phyloP scores from a whole-genome alignment of 2,113 vertebrate genomes.

The Chamaea fasciata region DNA sequence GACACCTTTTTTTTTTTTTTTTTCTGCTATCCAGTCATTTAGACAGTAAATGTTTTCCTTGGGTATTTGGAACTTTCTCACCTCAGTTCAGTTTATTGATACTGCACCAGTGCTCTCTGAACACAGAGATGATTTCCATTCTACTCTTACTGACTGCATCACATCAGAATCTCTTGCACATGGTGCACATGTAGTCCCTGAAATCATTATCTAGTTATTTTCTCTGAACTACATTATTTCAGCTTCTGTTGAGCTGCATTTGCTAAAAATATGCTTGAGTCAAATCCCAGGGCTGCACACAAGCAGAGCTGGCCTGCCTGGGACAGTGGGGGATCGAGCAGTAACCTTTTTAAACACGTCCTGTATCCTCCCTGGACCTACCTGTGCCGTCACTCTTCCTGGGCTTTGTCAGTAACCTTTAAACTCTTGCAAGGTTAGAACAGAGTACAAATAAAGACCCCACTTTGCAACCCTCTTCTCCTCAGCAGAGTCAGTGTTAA shows the following conservation, averaged over 20 bases:
- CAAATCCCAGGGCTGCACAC: not conserved
- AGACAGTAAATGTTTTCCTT: not conserved
- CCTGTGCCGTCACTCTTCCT: rapidly evolving
- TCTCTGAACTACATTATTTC: not conserved
- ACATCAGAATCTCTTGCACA: not conserved
- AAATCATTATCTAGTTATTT: not conserved
- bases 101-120: not conserved
- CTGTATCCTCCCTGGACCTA: not conserved
- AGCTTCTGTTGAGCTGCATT: not conserved
- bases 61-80: not conserved
- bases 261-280: not conserved
- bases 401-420: not conserved
- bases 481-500: not conserved
- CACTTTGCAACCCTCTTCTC: not conserved
- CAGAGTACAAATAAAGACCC: not conserved
- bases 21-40: not conserved
- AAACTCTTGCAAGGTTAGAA: not conserved
- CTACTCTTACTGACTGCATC: not conserved
- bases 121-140: not conserved
- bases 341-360: not conserved
- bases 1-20: not conserved
- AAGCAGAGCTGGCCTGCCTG: not conserved
- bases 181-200: not conserved
- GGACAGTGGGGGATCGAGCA: not conserved
- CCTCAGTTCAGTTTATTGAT: not conserved